Percentiles rank a stretch among this genome's conserved stretches.
phyloP scores from a whole-genome alignment of 2,888 invertebrate species.

The Xanthostigma xanthostigma region DNA sequence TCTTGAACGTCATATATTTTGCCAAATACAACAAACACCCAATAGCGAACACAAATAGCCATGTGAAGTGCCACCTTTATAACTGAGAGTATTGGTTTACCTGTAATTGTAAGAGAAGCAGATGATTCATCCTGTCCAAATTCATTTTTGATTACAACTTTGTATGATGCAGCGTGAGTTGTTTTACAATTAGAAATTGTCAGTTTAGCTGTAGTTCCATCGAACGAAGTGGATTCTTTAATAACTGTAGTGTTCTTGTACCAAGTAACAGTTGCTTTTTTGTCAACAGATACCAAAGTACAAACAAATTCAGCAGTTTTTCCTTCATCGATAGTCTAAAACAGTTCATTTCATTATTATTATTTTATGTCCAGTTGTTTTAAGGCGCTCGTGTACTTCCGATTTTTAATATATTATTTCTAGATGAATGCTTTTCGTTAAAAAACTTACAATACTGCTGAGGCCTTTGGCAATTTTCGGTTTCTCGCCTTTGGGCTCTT shows the following conservation, averaged over 20 bases:
- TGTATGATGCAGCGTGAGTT: conserved; percentile 70
- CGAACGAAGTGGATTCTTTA: conserved; percentile 64
- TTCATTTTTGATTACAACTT: conserved; percentile 77
- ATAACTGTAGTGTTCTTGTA: conserved; percentile 68
- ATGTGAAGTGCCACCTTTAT: no score
- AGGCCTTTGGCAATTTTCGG: conserved; percentile 68
- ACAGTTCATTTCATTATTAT: conserved; percentile 10
- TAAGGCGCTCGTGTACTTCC: no score
- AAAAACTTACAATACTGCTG: conserved; percentile 50
- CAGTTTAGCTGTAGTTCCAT: conserved; percentile 66
- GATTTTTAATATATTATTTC: no score
- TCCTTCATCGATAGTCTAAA: conserved; percentile 49
- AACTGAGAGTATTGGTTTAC: neutral
- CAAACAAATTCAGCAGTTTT: conserved; percentile 67
- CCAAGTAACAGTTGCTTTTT: conserved; percentile 71
- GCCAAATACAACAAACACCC: no score
- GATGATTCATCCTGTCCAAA: conserved; percentile 79
- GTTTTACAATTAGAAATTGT: conserved; percentile 60
- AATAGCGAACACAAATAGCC: no score
- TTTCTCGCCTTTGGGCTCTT: conserved; percentile 59
- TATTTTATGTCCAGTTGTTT: neutral
- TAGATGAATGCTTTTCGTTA: neutral
- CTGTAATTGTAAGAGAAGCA: conserved; percentile 66
- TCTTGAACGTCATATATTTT: no score
- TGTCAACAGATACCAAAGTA: conserved; percentile 57